Percentiles rank a stretch among this genome's conserved stretches.
These are phyloP conservation scores for Corythaeola cristata DNA, from an alignment of 2,113 vertebrate genomes.

Conservation along the genomic window DNA sequence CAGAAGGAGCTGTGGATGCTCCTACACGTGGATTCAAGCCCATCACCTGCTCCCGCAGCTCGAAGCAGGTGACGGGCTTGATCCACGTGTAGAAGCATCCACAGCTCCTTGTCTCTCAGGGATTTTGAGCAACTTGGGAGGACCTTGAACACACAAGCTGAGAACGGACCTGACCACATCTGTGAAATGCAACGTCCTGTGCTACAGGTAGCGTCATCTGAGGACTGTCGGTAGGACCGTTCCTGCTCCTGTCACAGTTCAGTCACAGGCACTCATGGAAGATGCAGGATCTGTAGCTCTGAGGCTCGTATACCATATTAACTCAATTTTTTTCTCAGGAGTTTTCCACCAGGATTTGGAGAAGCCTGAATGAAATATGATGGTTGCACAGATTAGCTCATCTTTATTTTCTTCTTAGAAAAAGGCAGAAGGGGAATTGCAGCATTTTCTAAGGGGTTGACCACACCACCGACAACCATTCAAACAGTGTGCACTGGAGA, in stretches of 20 bases:
- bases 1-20: background rate
- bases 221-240: background rate
- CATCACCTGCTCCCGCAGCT: no score
- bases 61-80: background rate
- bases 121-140: background rate
- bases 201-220: background rate
- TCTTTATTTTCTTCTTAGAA: background rate
- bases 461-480: background rate
- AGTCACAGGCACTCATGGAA: background rate
- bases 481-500: background rate
- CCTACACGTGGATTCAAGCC: no score
- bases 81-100: background rate
- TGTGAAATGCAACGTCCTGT: background rate
- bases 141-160: background rate
- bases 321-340: background rate
- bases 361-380: background rate
- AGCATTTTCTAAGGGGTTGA: background rate
- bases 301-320: background rate
- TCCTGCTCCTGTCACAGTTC: background rate
- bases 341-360: background rate
- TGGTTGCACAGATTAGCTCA: background rate
- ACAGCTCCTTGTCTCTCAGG: background rate
- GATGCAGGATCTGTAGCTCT: background rate
- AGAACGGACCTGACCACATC: background rate
- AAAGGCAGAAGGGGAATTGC: background rate